Evolutionary conservation across 1,140 invertebrate species (phyloP), one percentile per base, ranked within the genome.

Genomic region (Tyrophagus putrescentiae): DNA sequence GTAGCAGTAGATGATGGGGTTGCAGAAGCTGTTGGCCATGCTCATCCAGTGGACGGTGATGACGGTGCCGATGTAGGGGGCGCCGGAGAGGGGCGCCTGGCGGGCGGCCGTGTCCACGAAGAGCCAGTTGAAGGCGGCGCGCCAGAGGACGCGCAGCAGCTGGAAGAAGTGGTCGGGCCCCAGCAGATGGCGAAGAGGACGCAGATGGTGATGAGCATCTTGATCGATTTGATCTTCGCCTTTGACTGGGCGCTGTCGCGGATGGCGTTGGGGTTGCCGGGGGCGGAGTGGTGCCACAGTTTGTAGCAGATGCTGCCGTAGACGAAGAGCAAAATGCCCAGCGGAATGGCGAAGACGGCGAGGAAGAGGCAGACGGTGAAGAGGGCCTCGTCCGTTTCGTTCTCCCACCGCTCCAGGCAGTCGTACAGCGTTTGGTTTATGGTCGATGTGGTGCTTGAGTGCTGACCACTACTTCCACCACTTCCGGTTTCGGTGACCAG

Each of bases 1-100:
- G 65, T 88, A 80, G 68, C 86, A 89, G 70, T 91, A 91, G 4
- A 92, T 81, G 42, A 91, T 79, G 0, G 88, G 88, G 44, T 57
- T 57, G 23, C 28, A 41, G 27, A 59, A 59, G 16, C 41, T 45
- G 33, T 59, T 42, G 11, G 57, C 36, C 57, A 59, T 59, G 6
- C 41, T 45, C 13, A 60, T 39, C 61, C 57, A 61, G 64, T 78
- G 75, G 54, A 72, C 74, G 23, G 66, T 61, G 62, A 76, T 76
- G 65, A 75, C 77, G 11, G 68, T 68, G 16, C 68, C 63, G 18
- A 67, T 69, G 66, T 71, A 72, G 6, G 65, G 7, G 3, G 60
- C 34, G 57, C 21, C 68, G 57, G 66, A 72, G 42, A n/a, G n/a
- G n/a, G n/a, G n/a, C n/a, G n/a, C n/a, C n/a, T n/a, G n/a, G n/a